Conservation (phyloP, 1,140 invertebrate genomes). For the Ceratitis capitata region DNA sequence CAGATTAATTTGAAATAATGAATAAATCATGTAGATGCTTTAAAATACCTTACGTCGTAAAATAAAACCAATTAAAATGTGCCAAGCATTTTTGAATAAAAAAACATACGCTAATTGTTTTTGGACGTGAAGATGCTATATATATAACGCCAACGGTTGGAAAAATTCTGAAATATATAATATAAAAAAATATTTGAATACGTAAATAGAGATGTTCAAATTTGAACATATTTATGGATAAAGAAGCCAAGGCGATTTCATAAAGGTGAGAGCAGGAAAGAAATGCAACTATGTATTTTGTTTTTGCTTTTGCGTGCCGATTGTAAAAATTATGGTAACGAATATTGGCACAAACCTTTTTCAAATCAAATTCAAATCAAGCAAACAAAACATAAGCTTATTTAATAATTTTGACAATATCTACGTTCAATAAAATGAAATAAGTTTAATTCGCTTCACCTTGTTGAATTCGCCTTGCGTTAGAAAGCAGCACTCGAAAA, state of each 20-base stretch:
- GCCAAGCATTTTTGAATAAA: slow-evolving; percentile 28
- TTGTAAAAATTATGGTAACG: too few species aligned
- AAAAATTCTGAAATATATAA: slow-evolving; percentile 58
- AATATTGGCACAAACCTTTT: too few species aligned
- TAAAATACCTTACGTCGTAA: background rate
- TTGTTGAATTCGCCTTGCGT: too few species aligned
- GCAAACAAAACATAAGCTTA: too few species aligned
- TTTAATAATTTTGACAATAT: too few species aligned
- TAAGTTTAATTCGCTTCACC: too few species aligned
- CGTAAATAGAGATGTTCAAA: background rate
- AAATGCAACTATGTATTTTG: too few species aligned
- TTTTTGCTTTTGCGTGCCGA: too few species aligned
- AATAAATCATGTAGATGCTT: background rate
- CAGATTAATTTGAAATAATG: slow-evolving; percentile 22
- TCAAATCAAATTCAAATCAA: too few species aligned
- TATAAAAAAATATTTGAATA: slow-evolving; percentile 38
- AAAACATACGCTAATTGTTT: slow-evolving; percentile 40
- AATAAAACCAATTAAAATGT: slow-evolving; percentile 27
- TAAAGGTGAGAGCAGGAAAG: background rate
- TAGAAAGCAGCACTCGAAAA: too few species aligned
- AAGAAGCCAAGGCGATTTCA: too few species aligned
- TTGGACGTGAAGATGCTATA: slow-evolving; percentile 50
- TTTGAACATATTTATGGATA: background rate
- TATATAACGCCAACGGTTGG: slow-evolving; percentile 64
- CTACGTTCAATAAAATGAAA: too few species aligned